These are phyloP conservation scores for Troides oblongomaculatus DNA, from an alignment of 2,888 invertebrate genomes.

Conservation along the genomic window DNA sequence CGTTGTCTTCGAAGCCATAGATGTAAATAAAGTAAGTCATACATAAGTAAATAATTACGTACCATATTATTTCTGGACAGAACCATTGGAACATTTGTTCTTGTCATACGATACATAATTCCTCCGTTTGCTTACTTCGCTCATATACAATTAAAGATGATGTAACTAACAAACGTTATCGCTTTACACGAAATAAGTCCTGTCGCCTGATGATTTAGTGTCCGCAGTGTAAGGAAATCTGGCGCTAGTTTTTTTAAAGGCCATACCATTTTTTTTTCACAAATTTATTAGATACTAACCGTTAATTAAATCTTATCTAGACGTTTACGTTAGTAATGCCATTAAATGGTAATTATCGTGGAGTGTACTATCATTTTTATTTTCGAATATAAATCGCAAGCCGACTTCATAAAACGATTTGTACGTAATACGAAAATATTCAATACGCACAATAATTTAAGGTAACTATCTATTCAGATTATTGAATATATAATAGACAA, in stretches of 20 bases:
- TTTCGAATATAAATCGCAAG: neutral
- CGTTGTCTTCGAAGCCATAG: too few relatives aligned
- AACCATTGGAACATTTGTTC: conserved; percentile 51
- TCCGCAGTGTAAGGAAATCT: conserved; percentile 9
- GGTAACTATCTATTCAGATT: too few relatives aligned
- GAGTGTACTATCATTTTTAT: neutral
- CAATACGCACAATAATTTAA: too few relatives aligned
- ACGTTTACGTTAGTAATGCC: neutral
- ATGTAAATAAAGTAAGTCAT: conserved; percentile 40
- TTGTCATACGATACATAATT: conserved; percentile 53
- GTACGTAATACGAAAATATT: too few relatives aligned
- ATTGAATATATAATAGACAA: too few relatives aligned
- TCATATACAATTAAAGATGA: conserved; percentile 56
- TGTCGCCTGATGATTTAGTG: conserved; percentile 9
- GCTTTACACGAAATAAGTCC: conserved; percentile 12
- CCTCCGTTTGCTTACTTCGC: conserved; percentile 56
- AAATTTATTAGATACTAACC: neutral
- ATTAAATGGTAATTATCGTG: too few relatives aligned
- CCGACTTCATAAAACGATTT: too few relatives aligned
- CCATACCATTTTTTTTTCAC: neutral
- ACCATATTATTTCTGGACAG: conserved; percentile 47
- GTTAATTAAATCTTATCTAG: neutral
- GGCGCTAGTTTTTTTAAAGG: neutral
- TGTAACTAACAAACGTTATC: conserved; percentile 45
- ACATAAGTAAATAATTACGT: conserved; percentile 49